Evolutionary conservation across 2,797 vertebrate species (phyloP).

Genomic region (Xenops minutus): DNA sequence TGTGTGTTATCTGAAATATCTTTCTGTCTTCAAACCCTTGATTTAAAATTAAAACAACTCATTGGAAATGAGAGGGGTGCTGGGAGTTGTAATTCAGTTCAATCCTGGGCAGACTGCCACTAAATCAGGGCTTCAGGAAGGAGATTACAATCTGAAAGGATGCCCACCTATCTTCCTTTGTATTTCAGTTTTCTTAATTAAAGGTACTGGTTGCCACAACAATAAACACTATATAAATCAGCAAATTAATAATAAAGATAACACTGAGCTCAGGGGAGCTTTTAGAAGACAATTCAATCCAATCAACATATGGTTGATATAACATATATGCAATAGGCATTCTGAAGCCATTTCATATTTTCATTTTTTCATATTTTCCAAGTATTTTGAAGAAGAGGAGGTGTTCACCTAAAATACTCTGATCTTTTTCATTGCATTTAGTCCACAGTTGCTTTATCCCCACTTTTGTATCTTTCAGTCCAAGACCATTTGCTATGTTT

Average conservation of each 20-base stretch:
- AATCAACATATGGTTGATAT: neutral
- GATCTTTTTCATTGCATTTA: neutral
- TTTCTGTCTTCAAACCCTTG: neutral
- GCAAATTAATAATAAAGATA: constrained; percentile 28
- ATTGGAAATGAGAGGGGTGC: neutral
- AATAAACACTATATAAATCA: neutral
- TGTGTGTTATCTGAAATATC: neutral
- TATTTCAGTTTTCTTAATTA: constrained; percentile 36
- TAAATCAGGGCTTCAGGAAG: constrained; percentile 37
- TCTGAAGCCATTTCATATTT: neutral
- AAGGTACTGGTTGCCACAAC: neutral
- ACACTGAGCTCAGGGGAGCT: neutral
- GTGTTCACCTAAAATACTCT: neutral
- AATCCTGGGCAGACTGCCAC: constrained; percentile 38
- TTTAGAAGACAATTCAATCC: neutral
- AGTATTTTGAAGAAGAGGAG: neutral
- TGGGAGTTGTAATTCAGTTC: constrained; percentile 43
- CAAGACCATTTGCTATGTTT: neutral
- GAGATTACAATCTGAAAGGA: neutral
- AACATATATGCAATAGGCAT: neutral
- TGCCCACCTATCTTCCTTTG: constrained; percentile 19
- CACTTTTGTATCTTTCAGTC: neutral
- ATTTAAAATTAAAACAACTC: constrained; percentile 43
- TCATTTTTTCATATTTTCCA: neutral
- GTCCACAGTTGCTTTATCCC: neutral